Percentiles rank a stretch among this genome's conserved stretches.
Conservation (phyloP, 2,113 vertebrate species). For the Ammodytes marinus region DNA sequence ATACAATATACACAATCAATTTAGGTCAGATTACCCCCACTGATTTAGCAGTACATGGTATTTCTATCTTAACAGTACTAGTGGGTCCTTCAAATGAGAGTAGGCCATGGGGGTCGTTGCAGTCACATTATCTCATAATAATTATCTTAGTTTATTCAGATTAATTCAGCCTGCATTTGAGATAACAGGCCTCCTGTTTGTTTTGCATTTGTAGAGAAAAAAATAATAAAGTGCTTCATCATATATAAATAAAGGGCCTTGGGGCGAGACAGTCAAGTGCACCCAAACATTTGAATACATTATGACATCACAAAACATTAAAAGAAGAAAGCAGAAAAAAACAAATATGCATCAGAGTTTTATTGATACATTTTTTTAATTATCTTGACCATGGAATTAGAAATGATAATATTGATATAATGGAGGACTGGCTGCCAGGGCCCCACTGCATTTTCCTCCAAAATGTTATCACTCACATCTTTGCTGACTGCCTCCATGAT, state of each 20-base stretch:
- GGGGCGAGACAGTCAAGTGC: not conserved
- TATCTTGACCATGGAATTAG: constrained; percentile 34
- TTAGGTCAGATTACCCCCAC: no score
- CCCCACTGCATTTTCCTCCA: constrained; percentile 64
- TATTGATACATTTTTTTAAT: constrained; percentile 3
- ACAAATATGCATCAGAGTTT: not conserved
- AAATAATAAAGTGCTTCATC: not conserved
- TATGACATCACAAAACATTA: no score
- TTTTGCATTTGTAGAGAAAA: not conserved
- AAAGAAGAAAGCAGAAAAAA: not conserved
- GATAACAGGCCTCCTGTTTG: not conserved
- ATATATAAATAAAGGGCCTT: not conserved
- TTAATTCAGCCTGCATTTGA: not conserved
- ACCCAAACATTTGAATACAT: no score
- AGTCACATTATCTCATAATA: not conserved
- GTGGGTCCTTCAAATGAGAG: not conserved
- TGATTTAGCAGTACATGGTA: no score
- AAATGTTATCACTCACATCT: constrained; percentile 75
- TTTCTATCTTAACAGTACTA: not conserved
- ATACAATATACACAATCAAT: no score
- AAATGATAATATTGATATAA: constrained; percentile 46
- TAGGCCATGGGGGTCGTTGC: not conserved
- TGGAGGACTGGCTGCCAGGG: constrained; percentile 39
- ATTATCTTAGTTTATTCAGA: not conserved
- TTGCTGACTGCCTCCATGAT: constrained; percentile 71